Evolutionary conservation across 2,888 invertebrate species (phyloP).

Genomic region (Ecdyonurus torrentis): DNA sequence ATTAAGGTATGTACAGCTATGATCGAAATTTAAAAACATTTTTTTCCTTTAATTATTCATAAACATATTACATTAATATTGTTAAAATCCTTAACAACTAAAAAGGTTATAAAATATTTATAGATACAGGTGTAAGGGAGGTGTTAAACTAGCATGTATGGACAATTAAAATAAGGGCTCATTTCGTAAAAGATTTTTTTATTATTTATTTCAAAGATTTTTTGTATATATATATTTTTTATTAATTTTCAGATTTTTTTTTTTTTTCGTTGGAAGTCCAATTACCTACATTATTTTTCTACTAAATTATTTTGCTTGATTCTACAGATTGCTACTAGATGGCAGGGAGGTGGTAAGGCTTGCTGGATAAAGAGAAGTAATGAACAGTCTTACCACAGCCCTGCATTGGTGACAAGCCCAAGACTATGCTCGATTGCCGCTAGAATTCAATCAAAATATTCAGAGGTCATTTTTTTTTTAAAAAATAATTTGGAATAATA

Average conservation of each 20-base stretch:
- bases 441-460: slow-evolving; percentile 3
- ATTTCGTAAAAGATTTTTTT: slow-evolving; percentile 16
- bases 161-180: slow-evolving; percentile 8
- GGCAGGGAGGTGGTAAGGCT: slow-evolving; percentile 1
- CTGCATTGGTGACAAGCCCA: slow-evolving; percentile 8
- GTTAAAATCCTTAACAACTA: not conserved
- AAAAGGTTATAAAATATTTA: not conserved
- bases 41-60: too few relatives aligned
- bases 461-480: too few relatives aligned
- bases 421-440: slow-evolving; percentile 8
- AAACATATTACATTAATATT: not conserved
- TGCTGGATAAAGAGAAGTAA: slow-evolving; percentile 5
- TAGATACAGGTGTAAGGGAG: slow-evolving; percentile 5
- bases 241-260: not conserved
- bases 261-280: slow-evolving; percentile 14
- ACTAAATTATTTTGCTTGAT: slow-evolving; percentile 13
- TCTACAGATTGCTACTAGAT: slow-evolving; percentile 12
- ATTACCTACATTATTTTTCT: slow-evolving; percentile 15
- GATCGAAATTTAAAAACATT: not conserved
- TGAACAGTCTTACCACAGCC: not conserved
- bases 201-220: slow-evolving; percentile 16
- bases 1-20: slow-evolving; percentile 7
- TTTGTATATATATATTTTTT: not conserved
- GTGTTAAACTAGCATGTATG: slow-evolving; percentile 6
- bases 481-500: too few relatives aligned